These are phyloP conservation scores for Oriolus oriolus DNA, from an alignment of 2,113 vertebrate species.

Conservation along the genomic window DNA sequence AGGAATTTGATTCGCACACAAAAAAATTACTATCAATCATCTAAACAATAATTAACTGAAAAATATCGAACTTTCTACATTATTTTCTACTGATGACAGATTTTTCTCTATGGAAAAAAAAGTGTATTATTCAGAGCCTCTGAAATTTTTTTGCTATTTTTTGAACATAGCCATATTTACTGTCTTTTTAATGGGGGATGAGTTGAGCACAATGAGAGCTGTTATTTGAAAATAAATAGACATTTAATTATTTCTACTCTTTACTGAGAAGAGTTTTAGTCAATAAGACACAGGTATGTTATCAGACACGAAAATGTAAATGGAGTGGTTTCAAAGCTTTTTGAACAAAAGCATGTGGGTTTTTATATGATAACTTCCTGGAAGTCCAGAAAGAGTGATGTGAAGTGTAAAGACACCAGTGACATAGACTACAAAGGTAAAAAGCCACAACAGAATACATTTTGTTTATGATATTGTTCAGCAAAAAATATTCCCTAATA, in stretches of 20 bases:
- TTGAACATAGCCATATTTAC: background rate
- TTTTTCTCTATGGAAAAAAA: background rate
- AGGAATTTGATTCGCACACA: background rate
- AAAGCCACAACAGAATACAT: fast-evolving
- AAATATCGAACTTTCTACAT: background rate
- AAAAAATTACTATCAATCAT: background rate
- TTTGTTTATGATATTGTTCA: background rate
- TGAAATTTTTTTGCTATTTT: background rate
- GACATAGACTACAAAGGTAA: background rate
- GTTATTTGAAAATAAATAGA: background rate
- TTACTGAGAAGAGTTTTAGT: background rate
- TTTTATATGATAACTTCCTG: background rate
- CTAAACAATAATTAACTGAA: background rate
- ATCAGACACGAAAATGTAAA: background rate
- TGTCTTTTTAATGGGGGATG: background rate
- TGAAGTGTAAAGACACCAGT: background rate
- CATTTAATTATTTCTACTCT: background rate
- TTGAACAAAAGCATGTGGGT: background rate
- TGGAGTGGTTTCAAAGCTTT: background rate
- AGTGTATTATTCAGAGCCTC: background rate
- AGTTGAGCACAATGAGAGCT: background rate
- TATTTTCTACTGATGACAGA: background rate
- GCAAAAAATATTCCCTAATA: background rate
- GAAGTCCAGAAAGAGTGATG: background rate
- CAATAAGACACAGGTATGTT: background rate